phyloP scores from a whole-genome alignment of 2,888 invertebrate species.

The Sesia apiformis region DNA sequence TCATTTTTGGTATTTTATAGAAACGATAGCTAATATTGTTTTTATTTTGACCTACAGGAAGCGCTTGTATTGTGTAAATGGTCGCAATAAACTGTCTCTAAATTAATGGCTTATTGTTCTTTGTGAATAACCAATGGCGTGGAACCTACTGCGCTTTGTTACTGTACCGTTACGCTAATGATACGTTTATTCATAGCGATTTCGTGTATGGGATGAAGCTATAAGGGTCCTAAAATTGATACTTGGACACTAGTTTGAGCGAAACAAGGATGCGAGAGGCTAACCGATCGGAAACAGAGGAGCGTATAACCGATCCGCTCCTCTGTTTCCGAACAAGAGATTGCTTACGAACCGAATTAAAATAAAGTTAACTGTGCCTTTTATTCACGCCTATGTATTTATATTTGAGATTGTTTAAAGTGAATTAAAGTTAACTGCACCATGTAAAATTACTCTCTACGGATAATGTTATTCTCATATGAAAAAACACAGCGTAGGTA shows the following conservation, averaged over 20 bases:
- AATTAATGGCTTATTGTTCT: constrained; percentile 57
- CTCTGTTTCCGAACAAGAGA: no score
- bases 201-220: no score
- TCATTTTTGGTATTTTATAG: not conserved
- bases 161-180: constrained; percentile 10
- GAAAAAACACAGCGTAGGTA: no score
- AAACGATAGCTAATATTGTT: not conserved
- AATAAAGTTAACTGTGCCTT: no score
- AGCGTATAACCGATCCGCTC: no score
- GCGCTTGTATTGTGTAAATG: not conserved
- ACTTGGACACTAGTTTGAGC: no score
- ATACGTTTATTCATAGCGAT: not conserved
- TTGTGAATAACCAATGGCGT: constrained; percentile 46
- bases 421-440: not conserved
- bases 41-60: not conserved
- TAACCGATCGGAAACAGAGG: no score
- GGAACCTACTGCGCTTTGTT: constrained; percentile 42
- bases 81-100: not conserved
- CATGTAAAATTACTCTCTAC: not conserved
- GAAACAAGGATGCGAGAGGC: no score
- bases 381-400: no score
- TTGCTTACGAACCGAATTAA: no score
- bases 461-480: not conserved
- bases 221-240: no score
- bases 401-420: no score